Conservation (phyloP, 2,797 vertebrate species). For the Momotus momota region DNA sequence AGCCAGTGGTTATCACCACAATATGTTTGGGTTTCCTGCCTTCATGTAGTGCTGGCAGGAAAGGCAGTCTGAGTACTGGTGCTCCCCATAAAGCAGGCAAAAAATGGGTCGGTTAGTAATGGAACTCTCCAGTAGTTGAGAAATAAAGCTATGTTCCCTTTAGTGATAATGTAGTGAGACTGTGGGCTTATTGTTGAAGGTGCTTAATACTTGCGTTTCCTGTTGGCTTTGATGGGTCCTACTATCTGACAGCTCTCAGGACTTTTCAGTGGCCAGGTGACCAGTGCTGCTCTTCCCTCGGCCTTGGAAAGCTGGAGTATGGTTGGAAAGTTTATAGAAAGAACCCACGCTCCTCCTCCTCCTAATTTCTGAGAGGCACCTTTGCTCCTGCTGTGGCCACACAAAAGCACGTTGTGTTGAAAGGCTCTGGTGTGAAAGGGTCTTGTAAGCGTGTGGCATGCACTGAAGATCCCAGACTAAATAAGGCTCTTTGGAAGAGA, state of each 20-base stretch:
- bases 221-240: not conserved
- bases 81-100: not conserved
- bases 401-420: not conserved
- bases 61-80: not conserved
- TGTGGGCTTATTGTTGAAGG: not conserved
- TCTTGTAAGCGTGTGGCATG: not conserved
- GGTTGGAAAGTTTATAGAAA: not conserved
- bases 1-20: conserved; percentile 14
- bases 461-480: not conserved
- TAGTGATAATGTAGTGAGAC: not conserved
- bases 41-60: not conserved
- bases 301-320: not conserved
- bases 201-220: not conserved
- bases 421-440: not conserved
- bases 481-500: not conserved
- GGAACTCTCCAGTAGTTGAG: not conserved
- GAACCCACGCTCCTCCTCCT: not conserved
- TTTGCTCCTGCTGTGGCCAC: not conserved
- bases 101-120: not conserved
- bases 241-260: not conserved
- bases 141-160: not conserved
- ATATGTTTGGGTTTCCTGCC: conserved; percentile 49
- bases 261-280: not conserved
- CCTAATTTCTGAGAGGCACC: not conserved
- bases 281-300: not conserved